Evolutionary conservation across 2,113 vertebrate genomes (phyloP).

Genomic region (Empidonax alnorum): DNA sequence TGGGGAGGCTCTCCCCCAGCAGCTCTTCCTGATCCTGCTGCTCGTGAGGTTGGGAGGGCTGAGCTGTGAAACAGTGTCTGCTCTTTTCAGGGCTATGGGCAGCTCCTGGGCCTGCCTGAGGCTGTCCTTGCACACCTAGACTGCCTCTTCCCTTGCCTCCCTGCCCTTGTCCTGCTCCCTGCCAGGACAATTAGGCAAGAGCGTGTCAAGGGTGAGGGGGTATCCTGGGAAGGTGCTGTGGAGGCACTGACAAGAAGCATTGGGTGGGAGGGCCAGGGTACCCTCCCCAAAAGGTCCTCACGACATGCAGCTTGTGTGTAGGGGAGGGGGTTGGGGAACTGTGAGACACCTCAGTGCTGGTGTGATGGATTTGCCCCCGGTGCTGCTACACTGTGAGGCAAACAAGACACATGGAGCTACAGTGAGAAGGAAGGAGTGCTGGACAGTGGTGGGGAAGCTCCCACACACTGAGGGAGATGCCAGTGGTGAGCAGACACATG

Average conservation of each 20-base stretch:
- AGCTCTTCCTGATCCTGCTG: background rate
- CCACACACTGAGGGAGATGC: background rate
- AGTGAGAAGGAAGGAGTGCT: background rate
- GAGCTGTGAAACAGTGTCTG: background rate
- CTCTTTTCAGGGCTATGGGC: background rate
- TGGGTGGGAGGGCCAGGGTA: background rate
- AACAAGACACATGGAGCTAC: background rate
- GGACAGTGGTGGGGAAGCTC: background rate
- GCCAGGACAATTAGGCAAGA: background rate
- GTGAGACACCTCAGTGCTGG: background rate
- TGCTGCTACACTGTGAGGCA: background rate
- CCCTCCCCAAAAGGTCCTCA: background rate
- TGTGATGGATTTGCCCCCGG: background rate
- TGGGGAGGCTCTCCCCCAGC: background rate
- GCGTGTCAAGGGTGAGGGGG: background rate
- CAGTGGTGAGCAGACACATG: rapidly evolving
- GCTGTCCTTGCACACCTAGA: background rate
- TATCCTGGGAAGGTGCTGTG: background rate
- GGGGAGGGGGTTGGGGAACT: background rate
- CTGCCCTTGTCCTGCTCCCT: background rate
- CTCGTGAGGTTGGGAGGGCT: background rate
- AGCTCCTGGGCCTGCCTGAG: background rate
- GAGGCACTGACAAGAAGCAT: background rate
- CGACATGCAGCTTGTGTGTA: background rate
- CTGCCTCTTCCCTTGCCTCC: background rate